A percentile compares a stretch with the other conserved stretches of the same genome.
Conservation (phyloP, 1,140 invertebrate genomes). For the Nixonia krombeini region DNA sequence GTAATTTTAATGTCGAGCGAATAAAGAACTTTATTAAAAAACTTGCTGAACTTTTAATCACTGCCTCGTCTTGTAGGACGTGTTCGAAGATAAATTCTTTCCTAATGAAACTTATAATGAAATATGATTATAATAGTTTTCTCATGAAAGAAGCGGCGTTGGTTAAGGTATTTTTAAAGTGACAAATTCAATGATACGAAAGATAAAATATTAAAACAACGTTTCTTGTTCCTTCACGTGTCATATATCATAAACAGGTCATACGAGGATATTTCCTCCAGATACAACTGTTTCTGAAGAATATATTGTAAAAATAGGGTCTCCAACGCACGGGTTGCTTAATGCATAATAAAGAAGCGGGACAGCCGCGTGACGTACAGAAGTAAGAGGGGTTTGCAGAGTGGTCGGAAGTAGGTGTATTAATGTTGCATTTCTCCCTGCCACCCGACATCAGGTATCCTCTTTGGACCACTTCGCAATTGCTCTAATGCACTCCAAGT, state of each 20-base stretch:
- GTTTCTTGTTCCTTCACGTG: slow-evolving; percentile 32
- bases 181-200: no score
- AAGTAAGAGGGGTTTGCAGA: slow-evolving; percentile 50
- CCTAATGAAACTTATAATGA: no score
- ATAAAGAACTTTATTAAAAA: neutral
- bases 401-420: slow-evolving; percentile 53
- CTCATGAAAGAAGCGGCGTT: no score
- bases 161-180: no score
- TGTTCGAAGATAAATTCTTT: no score
- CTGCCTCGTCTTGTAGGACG: no score
- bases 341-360: slow-evolving; percentile 57
- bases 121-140: no score
- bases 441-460: slow-evolving; percentile 56
- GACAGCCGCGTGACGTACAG: slow-evolving; percentile 52
- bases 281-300: slow-evolving; percentile 41
- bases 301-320: slow-evolving; percentile 46
- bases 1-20: no score
- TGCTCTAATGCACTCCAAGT: slow-evolving; percentile 60
- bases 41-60: neutral
- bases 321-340: slow-evolving; percentile 43
- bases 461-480: slow-evolving; percentile 59
- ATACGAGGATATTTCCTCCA: slow-evolving; percentile 16
- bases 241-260: slow-evolving; percentile 36
- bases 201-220: slow-evolving; percentile 34
- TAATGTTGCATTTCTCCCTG: slow-evolving; percentile 58